Percentiles rank a stretch among this genome's conserved stretches.
phyloP scores from a whole-genome alignment of 2,888 invertebrate species.

The Mechanitis mazaeus region DNA sequence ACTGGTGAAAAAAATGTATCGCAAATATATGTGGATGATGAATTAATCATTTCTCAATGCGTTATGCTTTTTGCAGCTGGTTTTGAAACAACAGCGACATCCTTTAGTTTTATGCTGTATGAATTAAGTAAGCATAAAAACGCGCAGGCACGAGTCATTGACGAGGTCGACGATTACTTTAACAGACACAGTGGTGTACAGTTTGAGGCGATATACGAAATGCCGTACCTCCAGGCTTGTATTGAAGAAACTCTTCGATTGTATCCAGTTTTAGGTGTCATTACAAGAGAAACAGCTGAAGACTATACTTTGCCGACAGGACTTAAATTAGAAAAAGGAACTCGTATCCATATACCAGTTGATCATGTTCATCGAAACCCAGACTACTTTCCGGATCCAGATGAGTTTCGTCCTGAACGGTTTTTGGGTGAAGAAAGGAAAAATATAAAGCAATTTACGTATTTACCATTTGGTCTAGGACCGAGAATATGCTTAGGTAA shows the following conservation, averaged over 20 bases:
- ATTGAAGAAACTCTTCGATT: constrained; percentile 46
- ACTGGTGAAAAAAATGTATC: constrained; percentile 33
- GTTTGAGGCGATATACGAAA: constrained; percentile 46
- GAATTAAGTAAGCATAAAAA: constrained; percentile 45
- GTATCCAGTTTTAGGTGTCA: constrained; percentile 48
- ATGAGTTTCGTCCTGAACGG: constrained; percentile 49
- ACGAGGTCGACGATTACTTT: constrained; percentile 46
- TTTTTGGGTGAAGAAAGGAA: constrained; percentile 45
- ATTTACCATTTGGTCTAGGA: constrained; percentile 60
- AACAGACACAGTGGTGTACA: constrained; percentile 31
- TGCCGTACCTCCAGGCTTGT: constrained; percentile 49
- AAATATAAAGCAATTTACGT: constrained; percentile 48
- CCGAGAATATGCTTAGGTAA: constrained; percentile 58
- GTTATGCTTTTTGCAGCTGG: constrained; percentile 64
- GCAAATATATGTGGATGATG: constrained; percentile 47
- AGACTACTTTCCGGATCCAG: constrained; percentile 50
- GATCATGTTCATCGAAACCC: constrained; percentile 50
- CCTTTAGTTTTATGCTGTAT: constrained; percentile 40
- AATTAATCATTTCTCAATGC: constrained; percentile 71
- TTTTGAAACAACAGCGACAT: constrained; percentile 49
- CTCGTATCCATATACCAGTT: constrained; percentile 53
- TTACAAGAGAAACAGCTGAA: constrained; percentile 50
- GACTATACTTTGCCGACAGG: constrained; percentile 51
- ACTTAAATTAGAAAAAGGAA: constrained; percentile 44
- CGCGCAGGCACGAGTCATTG: constrained; percentile 34